phyloP scores from a whole-genome alignment of 2,888 invertebrate genomes.

The Margaritifera margaritifera region DNA sequence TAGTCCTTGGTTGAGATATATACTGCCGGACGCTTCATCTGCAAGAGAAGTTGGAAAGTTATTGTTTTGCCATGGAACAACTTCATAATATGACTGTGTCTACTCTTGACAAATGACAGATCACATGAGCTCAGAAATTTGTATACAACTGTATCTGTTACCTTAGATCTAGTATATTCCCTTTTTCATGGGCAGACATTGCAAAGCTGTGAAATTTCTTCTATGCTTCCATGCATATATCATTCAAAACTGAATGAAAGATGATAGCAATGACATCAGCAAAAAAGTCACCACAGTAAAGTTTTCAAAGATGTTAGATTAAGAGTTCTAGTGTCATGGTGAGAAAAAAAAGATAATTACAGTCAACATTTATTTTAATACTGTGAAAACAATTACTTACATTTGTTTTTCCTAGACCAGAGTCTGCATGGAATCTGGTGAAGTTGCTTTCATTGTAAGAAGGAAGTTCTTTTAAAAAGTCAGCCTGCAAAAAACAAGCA shows the following conservation, averaged over 20 bases:
- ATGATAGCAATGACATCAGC: not conserved
- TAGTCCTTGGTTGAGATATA: constrained; percentile 94
- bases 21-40: constrained; percentile 88
- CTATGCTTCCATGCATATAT: not conserved
- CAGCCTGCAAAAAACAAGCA: constrained; percentile 75
- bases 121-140: too few relatives aligned
- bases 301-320: too few relatives aligned
- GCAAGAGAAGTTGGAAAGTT: constrained; percentile 27
- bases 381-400: constrained; percentile 51
- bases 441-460: constrained; percentile 93
- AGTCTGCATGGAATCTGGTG: constrained; percentile 90
- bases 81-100: too few relatives aligned
- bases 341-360: too few relatives aligned
- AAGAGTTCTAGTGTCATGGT: too few relatives aligned
- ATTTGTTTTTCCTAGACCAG: constrained; percentile 61
- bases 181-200: too few relatives aligned
- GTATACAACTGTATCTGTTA: too few relatives aligned
- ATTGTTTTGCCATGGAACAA: not conserved
- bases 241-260: not conserved
- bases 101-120: too few relatives aligned
- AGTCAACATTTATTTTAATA: not conserved
- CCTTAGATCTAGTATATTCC: too few relatives aligned
- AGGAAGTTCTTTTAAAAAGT: constrained; percentile 92
- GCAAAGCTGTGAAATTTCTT: not conserved
- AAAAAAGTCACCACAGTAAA: too few relatives aligned